Base-by-base conservation (phyloP, 2,797 vertebrate genomes). In the Microctenopoma stevenorrisi region DNA sequence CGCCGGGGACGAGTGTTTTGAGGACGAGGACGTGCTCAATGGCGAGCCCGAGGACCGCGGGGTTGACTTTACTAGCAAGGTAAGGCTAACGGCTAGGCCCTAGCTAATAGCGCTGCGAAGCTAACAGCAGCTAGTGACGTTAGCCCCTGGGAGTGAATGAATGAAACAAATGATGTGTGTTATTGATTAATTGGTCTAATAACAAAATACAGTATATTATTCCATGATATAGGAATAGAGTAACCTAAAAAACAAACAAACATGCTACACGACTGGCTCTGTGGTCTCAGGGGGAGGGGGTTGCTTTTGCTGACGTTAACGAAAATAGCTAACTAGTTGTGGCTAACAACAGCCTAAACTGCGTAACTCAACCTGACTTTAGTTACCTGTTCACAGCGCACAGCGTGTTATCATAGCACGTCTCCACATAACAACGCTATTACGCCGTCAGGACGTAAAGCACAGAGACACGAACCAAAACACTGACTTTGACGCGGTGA, bases 41-140 rank as follows among this genome's bases (percentile, higher is more conserved):
- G 96, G 97, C 79, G 95, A 97, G 90, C 69, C 90, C 72, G 94
- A 85, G 93, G 93, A 91, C 59, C 89, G 95, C 14, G 90, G 95
- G 64, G 61, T 94, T 1, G 96, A 98, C 88, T 96, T 96, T 79
- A 96, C 95, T 65, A 97, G 94, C 86, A 98, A 98, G 96, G 97
- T 97, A 86, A 95, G 93, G 92, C 94, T 95, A 48, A 46, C 44
- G 40, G 4, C 11, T 42, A 42, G 87, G 83, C 84, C 83, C 13
- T 1, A 42, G 14, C 35, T 42, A 33, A 18, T 6, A 61, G 50
- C 68, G 35, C 54, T 52, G 38, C 30, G 0, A 42, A 35, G 85
- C 79, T 82, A 86, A 55, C 30, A 18, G 60, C 14, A 68, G 51
- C 60, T 16, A 7, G 33, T 67, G 12, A 38, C 37, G 11, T 38